phyloP scores from a whole-genome alignment of 2,113 vertebrate genomes.

The Amazona vittata region DNA sequence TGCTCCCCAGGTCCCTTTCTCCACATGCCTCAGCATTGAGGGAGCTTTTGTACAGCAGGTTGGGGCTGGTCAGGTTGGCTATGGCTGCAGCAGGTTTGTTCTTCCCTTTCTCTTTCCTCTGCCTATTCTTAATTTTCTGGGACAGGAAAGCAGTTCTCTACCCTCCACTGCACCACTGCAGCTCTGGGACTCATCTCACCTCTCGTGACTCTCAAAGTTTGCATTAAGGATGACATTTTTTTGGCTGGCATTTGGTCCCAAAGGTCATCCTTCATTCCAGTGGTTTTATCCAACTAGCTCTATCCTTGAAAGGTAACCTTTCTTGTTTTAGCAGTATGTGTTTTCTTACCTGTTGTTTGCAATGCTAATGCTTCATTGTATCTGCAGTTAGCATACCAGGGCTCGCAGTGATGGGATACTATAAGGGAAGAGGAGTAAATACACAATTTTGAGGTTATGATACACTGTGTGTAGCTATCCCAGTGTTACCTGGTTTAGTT shows the following conservation, averaged over 20 bases:
- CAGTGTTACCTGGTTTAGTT: not conserved
- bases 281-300: not conserved
- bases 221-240: not conserved
- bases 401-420: not conserved
- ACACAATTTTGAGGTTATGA: not conserved
- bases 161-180: not conserved
- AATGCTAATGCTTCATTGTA: not conserved
- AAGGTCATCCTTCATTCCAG: not conserved
- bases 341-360: not conserved
- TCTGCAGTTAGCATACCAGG: not conserved
- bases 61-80: not conserved
- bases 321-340: not conserved
- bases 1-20: not conserved
- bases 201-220: not conserved
- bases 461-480: not conserved
- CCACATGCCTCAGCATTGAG: rapidly evolving
- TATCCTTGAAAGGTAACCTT: not conserved
- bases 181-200: not conserved
- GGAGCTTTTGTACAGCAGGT: not conserved
- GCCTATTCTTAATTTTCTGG: not conserved
- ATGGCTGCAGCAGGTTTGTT: not conserved
- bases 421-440: not conserved
- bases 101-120: not conserved
- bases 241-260: not conserved
- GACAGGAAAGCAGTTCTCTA: not conserved